These are phyloP conservation scores for Scaptomyza cyrtandrae DNA, from an alignment of 2,888 invertebrate genomes.

Conservation along the genomic window DNA sequence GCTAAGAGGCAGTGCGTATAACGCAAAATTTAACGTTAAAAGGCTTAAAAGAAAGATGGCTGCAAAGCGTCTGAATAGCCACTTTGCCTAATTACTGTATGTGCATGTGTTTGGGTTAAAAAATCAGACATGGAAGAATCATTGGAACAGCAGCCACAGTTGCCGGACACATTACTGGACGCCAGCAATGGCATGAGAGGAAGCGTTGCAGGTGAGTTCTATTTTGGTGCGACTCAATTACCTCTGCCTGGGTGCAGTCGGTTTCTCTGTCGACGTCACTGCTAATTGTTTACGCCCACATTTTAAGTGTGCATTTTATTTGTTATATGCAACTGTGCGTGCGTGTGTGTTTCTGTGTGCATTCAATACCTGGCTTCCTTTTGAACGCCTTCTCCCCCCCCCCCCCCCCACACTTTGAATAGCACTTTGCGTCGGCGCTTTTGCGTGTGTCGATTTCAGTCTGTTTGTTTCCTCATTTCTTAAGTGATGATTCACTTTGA, in stretches of 20 bases:
- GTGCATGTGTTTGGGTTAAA: slow-evolving; percentile 34
- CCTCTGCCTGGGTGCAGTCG: slow-evolving; percentile 57
- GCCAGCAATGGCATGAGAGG: slow-evolving; percentile 20
- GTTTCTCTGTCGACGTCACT: slow-evolving; percentile 29
- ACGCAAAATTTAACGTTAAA: slow-evolving; percentile 10
- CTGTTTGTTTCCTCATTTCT: slow-evolving; percentile 54
- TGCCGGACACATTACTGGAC: slow-evolving; percentile 42
- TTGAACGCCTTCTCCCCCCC: not conserved
- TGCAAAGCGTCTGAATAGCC: slow-evolving; percentile 32
- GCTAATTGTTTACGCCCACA: slow-evolving; percentile 75
- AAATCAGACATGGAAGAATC: slow-evolving; percentile 59
- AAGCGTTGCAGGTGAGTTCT: slow-evolving; percentile 53
- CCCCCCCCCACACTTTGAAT: slow-evolving; percentile 4
- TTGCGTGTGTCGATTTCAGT: slow-evolving; percentile 34
- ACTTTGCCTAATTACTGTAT: slow-evolving; percentile 39
- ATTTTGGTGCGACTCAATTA: slow-evolving; percentile 45
- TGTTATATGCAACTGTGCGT: slow-evolving; percentile 18
- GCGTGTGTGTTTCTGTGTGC: slow-evolving; percentile 13
- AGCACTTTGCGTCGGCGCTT: slow-evolving; percentile 50
- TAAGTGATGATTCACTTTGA: slow-evolving; percentile 74
- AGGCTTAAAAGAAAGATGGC: slow-evolving; percentile 37
- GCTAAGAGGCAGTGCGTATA: not conserved
- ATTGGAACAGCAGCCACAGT: slow-evolving; percentile 56
- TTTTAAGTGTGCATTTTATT: slow-evolving; percentile 46
- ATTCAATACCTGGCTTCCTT: slow-evolving; percentile 35